Conservation (phyloP, 2,113 vertebrate species). For the Bothrops jararaca region DNA sequence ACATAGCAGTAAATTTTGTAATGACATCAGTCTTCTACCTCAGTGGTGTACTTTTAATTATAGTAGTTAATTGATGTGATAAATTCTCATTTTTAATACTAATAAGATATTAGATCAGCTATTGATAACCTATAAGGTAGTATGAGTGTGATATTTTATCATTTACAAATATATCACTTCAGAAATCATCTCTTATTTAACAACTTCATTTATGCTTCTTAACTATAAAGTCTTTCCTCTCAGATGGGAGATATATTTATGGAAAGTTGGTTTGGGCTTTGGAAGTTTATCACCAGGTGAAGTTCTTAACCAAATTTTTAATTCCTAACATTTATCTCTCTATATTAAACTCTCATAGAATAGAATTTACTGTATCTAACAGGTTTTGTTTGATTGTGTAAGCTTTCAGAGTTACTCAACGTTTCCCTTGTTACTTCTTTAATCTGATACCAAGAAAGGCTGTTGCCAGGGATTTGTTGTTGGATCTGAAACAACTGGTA, state of each 20-base stretch:
- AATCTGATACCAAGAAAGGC: conserved; percentile 70
- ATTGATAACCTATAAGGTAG: background rate
- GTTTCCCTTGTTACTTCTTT: conserved; percentile 74
- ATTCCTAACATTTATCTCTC: conserved; percentile 9
- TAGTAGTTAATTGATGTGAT: background rate
- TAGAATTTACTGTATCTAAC: conserved; percentile 42
- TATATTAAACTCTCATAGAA: background rate
- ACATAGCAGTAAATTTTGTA: background rate
- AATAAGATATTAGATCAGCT: background rate
- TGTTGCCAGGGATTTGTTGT: conserved; percentile 73
- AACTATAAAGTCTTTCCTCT: background rate
- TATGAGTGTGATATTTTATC: background rate
- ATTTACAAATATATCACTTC: background rate
- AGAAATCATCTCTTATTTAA: background rate
- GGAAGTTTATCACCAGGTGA: conserved; percentile 19
- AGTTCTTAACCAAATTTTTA: conserved; percentile 19
- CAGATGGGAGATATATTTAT: background rate
- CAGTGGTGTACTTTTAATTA: background rate
- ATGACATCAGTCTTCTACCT: background rate
- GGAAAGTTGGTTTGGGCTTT: background rate
- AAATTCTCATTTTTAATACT: background rate
- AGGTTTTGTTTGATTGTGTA: conserved; percentile 48
- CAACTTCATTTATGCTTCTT: too few relatives aligned
- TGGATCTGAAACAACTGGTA: conserved; percentile 69
- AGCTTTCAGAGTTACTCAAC: conserved; percentile 73